These are phyloP conservation scores for Diplolepis rosae DNA, from an alignment of 2,888 invertebrate genomes.

Conservation along the genomic window DNA sequence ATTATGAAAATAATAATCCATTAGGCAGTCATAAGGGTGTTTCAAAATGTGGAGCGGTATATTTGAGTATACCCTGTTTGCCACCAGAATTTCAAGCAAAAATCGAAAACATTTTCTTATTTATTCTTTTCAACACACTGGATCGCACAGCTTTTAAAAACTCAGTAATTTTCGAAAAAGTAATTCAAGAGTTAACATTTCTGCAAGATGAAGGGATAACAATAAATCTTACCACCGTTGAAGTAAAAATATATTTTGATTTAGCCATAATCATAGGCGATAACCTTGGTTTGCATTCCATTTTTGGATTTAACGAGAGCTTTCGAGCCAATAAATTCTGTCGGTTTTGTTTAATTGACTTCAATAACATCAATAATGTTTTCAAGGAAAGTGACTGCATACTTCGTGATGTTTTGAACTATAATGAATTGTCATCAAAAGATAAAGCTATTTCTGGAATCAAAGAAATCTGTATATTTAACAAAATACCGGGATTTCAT, in stretches of 20 bases:
- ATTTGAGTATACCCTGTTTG: slow-evolving; percentile 40
- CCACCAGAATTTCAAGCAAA: slow-evolving; percentile 38
- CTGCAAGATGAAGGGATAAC: slow-evolving; percentile 41
- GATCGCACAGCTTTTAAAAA: slow-evolving; percentile 45
- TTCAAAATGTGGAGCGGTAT: slow-evolving; percentile 50
- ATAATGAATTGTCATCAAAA: background rate
- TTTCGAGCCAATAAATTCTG: background rate
- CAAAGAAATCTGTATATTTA: too few relatives aligned
- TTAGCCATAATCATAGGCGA: slow-evolving; percentile 45
- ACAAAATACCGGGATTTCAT: too few relatives aligned
- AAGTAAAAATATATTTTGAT: slow-evolving; percentile 41
- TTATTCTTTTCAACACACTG: slow-evolving; percentile 46
- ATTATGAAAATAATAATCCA: slow-evolving; percentile 51
- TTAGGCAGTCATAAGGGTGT: slow-evolving; percentile 45
- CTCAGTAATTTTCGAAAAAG: slow-evolving; percentile 43
- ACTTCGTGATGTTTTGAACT: background rate
- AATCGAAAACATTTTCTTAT: slow-evolving; percentile 43
- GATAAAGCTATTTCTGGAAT: background rate
- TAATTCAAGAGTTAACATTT: slow-evolving; percentile 44
- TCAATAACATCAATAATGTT: background rate
- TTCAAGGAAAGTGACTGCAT: too few relatives aligned
- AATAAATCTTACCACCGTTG: slow-evolving; percentile 3
- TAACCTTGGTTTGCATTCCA: slow-evolving; percentile 36
- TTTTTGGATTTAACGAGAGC: slow-evolving; percentile 21
- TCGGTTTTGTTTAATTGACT: background rate